phyloP scores from a whole-genome alignment of 2,113 vertebrate species.

The Myanophis thanlyinensis region DNA sequence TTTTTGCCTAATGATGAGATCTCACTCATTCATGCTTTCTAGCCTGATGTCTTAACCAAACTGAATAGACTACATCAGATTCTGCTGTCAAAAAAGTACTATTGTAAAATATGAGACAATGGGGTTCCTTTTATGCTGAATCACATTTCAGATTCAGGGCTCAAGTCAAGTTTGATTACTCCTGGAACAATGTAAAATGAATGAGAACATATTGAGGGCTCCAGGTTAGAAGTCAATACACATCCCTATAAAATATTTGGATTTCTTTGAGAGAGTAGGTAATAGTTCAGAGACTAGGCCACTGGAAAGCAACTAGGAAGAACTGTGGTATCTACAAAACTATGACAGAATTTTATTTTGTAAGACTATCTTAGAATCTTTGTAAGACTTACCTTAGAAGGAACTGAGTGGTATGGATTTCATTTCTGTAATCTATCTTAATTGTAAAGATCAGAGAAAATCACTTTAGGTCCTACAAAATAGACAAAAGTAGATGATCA shows the following conservation, averaged over 20 bases:
- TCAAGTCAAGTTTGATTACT: background rate
- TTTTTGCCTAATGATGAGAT: background rate
- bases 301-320: background rate
- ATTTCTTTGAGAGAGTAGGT: background rate
- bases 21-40: background rate
- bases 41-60: background rate
- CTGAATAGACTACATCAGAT: background rate
- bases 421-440: conserved; percentile 13
- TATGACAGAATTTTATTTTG: background rate
- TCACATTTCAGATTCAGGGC: background rate
- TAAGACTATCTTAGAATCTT: background rate
- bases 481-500: background rate
- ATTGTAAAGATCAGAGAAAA: conserved; percentile 23
- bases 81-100: background rate
- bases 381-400: background rate
- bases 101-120: background rate
- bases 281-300: background rate
- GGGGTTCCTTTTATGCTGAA: background rate
- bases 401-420: background rate
- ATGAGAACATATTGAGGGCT: background rate
- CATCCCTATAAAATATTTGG: no score
- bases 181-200: background rate
- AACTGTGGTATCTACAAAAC: background rate
- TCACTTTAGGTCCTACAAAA: conserved; percentile 4
- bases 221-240: background rate